A percentile compares a stretch with the other conserved stretches of the same genome.
These are phyloP conservation scores for Crocuta crocuta DNA, from an alignment of 2,113 vertebrate species.

Conservation along the genomic window DNA sequence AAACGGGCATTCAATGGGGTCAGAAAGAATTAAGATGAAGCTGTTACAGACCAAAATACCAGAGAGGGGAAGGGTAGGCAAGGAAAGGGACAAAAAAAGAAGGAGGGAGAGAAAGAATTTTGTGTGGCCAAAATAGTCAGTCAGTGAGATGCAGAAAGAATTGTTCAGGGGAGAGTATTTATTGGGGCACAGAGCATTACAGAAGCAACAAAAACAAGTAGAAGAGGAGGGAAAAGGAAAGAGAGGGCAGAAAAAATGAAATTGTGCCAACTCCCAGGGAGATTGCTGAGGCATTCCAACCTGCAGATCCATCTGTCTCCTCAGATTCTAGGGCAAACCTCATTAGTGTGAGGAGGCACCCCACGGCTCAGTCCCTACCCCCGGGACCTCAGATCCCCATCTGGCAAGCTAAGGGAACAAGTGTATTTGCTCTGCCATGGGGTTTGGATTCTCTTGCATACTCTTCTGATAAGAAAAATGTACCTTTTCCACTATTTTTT, in stretches of 20 bases:
- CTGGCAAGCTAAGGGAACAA: slow-evolving; percentile 62
- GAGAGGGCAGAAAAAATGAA: slow-evolving; percentile 40
- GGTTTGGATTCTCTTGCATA: background rate
- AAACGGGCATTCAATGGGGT: slow-evolving; percentile 17
- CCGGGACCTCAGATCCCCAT: slow-evolving; percentile 65
- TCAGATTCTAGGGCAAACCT: slow-evolving; percentile 81
- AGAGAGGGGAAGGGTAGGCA: no score
- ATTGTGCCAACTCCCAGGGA: slow-evolving; percentile 57
- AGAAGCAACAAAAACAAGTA: background rate
- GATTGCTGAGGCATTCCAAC: slow-evolving; percentile 74
- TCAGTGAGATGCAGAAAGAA: background rate
- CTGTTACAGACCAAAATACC: background rate
- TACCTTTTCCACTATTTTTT: background rate
- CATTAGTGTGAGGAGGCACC: slow-evolving; percentile 72
- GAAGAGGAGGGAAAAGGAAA: background rate
- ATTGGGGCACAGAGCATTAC: background rate
- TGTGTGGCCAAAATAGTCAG: background rate
- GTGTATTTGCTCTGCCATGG: slow-evolving; percentile 32
- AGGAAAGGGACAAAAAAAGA: background rate
- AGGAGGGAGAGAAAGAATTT: background rate
- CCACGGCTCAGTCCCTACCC: slow-evolving; percentile 48
- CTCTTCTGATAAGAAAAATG: slow-evolving; percentile 45
- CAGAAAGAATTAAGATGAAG: background rate
- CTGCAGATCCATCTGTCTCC: slow-evolving; percentile 81
- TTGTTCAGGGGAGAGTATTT: background rate